Percentiles rank a stretch among this genome's conserved stretches.
Conservation (phyloP, 1,140 invertebrate species). For the Lycorma delicatula region DNA sequence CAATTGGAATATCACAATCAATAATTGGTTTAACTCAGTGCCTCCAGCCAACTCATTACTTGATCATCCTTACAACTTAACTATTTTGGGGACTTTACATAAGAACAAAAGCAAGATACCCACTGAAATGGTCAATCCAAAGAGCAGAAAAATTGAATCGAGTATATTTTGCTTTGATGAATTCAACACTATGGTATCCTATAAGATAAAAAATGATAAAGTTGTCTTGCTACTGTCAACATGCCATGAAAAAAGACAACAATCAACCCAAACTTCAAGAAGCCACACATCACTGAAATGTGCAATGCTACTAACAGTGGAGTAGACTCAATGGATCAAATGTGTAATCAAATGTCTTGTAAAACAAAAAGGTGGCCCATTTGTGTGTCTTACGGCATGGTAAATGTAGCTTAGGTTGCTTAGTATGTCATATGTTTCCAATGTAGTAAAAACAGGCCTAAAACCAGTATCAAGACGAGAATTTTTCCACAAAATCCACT, state of each 20-base stretch:
- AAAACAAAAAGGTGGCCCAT: neutral
- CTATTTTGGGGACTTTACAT: slow-evolving; percentile 26
- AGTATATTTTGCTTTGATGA: slow-evolving; percentile 22
- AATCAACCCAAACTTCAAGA: slow-evolving; percentile 17
- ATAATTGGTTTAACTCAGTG: slow-evolving; percentile 32
- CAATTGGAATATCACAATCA: slow-evolving; percentile 31
- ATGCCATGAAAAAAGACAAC: slow-evolving; percentile 10
- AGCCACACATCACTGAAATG: slow-evolving; percentile 32
- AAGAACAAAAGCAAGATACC: slow-evolving; percentile 27
- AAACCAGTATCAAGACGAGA: neutral
- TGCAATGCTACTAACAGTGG: slow-evolving; percentile 35
- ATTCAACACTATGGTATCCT: slow-evolving; percentile 20
- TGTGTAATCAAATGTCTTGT: slow-evolving; percentile 3
- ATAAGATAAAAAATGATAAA: slow-evolving; percentile 21
- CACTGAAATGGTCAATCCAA: slow-evolving; percentile 13
- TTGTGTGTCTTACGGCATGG: neutral
- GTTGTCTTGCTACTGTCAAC: slow-evolving; percentile 16
- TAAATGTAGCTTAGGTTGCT: neutral
- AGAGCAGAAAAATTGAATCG: slow-evolving; percentile 3
- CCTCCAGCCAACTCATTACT: slow-evolving; percentile 17
- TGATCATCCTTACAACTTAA: slow-evolving; percentile 21
- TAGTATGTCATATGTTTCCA: neutral
- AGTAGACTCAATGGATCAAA: slow-evolving; percentile 35
- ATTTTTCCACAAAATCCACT: neutral
- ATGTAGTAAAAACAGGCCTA: neutral